Conservation (phyloP, 37 sponge, comb jelly and placozoan species). For the Spongilla lacustris region DNA sequence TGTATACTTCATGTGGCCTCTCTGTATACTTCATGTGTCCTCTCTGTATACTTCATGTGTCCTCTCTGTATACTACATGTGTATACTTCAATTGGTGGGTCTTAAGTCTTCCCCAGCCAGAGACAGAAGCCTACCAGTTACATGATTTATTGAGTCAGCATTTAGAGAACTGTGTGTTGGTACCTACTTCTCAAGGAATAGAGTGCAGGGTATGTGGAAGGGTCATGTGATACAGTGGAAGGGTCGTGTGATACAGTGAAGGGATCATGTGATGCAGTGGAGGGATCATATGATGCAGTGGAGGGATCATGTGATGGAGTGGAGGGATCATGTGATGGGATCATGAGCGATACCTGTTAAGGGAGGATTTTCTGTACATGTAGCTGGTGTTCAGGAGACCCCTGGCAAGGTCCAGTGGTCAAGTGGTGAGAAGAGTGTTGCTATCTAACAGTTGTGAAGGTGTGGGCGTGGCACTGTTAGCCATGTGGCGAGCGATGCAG, state of each 20-base stretch:
- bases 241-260: not conserved
- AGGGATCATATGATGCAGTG: too few relatives aligned
- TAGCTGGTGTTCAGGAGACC: not conserved
- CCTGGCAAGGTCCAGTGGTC: not conserved
- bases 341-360: too few relatives aligned
- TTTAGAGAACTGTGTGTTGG: slow-evolving; percentile 26
- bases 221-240: not conserved
- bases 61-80: too few relatives aligned
- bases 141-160: slow-evolving; percentile 30
- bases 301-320: not conserved
- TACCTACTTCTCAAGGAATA: slow-evolving; percentile 8
- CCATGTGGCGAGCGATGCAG: slow-evolving; percentile 29
- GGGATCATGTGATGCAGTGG: not conserved
- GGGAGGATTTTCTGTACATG: too few relatives aligned
- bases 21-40: too few relatives aligned
- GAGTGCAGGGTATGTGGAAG: slow-evolving; percentile 18
- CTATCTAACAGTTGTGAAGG: not conserved
- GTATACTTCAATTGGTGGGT: not conserved
- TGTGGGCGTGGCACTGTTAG: slow-evolving; percentile 28
- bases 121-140: not conserved
- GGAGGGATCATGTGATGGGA: too few relatives aligned
- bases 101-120: not conserved
- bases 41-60: too few relatives aligned
- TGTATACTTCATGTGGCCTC: too few relatives aligned
- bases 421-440: not conserved